Evolutionary conservation across 2,888 invertebrate species (phyloP).

Genomic region (Napeogenes sylphis): DNA sequence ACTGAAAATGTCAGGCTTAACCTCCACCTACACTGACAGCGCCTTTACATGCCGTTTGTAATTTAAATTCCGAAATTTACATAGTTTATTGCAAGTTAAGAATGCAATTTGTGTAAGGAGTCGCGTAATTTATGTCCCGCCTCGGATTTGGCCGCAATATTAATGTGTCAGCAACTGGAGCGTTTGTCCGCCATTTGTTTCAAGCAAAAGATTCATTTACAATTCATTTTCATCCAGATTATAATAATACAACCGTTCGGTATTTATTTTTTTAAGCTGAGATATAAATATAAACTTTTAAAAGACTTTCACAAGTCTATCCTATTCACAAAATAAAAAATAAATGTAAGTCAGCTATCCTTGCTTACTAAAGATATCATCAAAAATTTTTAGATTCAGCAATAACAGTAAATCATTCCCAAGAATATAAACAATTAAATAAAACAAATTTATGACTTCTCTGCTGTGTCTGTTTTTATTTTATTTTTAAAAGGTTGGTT

Average conservation of each 20-base stretch:
- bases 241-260: background rate
- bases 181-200: conserved; percentile 28
- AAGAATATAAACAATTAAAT: no score
- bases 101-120: conserved; percentile 60
- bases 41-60: conserved; percentile 44
- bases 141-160: conserved; percentile 40
- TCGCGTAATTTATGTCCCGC: conserved; percentile 48
- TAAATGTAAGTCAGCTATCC: no score
- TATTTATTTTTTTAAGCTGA: conserved; percentile 13
- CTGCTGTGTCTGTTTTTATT: no score
- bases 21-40: conserved; percentile 41
- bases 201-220: conserved; percentile 25
- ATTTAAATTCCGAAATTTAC: conserved; percentile 67
- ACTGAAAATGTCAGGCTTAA: conserved; percentile 53
- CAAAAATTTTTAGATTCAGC: no score
- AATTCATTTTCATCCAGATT: conserved; percentile 13
- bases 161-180: conserved; percentile 32
- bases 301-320: background rate
- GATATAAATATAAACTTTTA: background rate
- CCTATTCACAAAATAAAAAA: background rate
- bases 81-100: conserved; percentile 68
- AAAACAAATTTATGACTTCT: no score
- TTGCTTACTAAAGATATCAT: no score
- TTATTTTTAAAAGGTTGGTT: no score
- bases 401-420: no score